Evolutionary conservation across 2,888 invertebrate genomes (phyloP).

Genomic region (Dichetophora obliterata): DNA sequence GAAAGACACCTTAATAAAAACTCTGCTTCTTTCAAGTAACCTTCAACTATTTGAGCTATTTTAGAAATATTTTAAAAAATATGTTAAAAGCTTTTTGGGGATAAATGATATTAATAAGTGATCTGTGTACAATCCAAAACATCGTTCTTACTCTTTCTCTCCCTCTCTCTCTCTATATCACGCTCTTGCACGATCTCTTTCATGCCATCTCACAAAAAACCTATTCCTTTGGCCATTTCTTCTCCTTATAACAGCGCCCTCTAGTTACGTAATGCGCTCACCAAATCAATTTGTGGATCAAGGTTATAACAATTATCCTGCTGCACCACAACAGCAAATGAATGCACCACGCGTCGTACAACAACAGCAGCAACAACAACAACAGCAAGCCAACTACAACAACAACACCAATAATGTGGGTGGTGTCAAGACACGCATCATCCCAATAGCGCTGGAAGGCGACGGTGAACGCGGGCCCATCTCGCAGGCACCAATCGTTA

Average conservation of each 20-base stretch:
- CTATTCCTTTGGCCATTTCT: not conserved
- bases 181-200: not conserved
- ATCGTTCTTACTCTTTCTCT: too few relatives aligned
- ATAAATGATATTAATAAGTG: too few relatives aligned
- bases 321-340: conserved; percentile 49
- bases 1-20: too few relatives aligned
- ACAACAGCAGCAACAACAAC: conserved; percentile 54
- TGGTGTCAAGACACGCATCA: conserved; percentile 70
- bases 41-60: too few relatives aligned
- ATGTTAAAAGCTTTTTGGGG: too few relatives aligned
- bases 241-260: conserved; percentile 54
- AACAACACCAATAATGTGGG: conserved; percentile 36
- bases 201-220: not conserved
- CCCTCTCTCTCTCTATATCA: not conserved
- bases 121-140: too few relatives aligned
- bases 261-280: conserved; percentile 67
- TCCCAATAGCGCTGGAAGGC: conserved; percentile 75
- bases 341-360: conserved; percentile 54
- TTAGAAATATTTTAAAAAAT: too few relatives aligned
- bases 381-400: conserved; percentile 47
- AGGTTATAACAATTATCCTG: conserved; percentile 67
- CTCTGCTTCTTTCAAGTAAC: too few relatives aligned
- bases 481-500: conserved; percentile 65
- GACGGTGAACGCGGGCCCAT: conserved; percentile 63
- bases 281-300: conserved; percentile 71